Percentiles rank a stretch among this genome's conserved stretches.
Evolutionary conservation across 1,140 invertebrate genomes (phyloP).

Genomic region (Brachionus sp.): DNA sequence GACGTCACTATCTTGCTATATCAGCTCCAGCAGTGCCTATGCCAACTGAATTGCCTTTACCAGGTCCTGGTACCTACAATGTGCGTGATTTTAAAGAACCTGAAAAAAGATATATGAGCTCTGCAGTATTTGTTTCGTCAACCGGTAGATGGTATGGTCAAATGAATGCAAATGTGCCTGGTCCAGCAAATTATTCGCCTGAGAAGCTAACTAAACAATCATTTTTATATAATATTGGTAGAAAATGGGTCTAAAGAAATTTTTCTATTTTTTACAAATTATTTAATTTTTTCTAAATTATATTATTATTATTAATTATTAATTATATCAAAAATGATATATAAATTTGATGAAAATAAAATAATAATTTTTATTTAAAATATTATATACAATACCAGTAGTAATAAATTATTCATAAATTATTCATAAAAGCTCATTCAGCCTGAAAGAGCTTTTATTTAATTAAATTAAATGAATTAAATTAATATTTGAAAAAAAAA

Average conservation of each 20-base stretch:
- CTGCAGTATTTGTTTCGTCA: constrained; percentile 41
- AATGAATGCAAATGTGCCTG: neutral
- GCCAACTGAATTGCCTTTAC: neutral
- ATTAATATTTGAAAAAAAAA: too few species aligned
- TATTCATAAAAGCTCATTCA: too few species aligned
- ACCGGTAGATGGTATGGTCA: constrained; percentile 36
- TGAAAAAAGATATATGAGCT: constrained; percentile 42
- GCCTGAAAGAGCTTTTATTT: too few species aligned
- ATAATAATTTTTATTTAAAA: too few species aligned
- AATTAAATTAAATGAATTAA: too few species aligned
- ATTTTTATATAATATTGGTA: constrained; percentile 26
- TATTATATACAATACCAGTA: too few species aligned
- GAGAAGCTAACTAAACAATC: constrained; percentile 29
- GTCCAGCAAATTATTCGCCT: constrained; percentile 44
- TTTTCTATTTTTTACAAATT: neutral
- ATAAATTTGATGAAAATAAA: too few species aligned
- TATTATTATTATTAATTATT: too few species aligned
- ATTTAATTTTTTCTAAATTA: too few species aligned
- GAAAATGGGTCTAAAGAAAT: constrained; percentile 37
- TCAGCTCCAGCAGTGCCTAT: constrained; percentile 43
- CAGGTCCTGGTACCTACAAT: constrained; percentile 41
- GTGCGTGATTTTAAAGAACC: constrained; percentile 38
- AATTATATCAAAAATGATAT: too few species aligned
- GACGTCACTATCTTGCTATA: constrained; percentile 32
- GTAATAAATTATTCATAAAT: too few species aligned